These are phyloP conservation scores for Forbesichthys papilliferus DNA, from an alignment of 2,113 vertebrate genomes.

Conservation along the genomic window DNA sequence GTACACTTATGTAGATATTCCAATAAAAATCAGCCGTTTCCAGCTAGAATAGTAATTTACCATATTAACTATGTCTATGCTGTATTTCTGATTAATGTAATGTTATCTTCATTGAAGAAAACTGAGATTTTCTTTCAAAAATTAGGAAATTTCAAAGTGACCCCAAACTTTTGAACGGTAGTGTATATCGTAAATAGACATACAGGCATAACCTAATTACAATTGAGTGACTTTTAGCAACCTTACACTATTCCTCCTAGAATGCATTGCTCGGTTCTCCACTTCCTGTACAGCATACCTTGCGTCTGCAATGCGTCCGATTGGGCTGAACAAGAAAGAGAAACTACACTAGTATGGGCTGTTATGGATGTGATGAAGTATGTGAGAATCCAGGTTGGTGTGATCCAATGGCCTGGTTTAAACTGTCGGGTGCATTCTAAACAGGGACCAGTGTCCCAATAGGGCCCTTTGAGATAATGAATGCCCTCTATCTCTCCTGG, in stretches of 20 bases:
- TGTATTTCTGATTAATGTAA: no score
- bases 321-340: slow-evolving; percentile 12
- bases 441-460: slow-evolving; percentile 58
- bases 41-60: no score
- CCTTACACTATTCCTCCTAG: neutral
- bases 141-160: no score
- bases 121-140: no score
- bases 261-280: slow-evolving; percentile 2
- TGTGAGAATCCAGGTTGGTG: slow-evolving; percentile 20
- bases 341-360: slow-evolving; percentile 9
- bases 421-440: slow-evolving; percentile 64
- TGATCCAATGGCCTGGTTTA: slow-evolving; percentile 53
- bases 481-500: slow-evolving; percentile 67
- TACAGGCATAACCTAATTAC: no score
- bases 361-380: slow-evolving; percentile 21
- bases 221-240: neutral
- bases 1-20: no score
- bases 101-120: no score
- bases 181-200: neutral
- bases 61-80: no score
- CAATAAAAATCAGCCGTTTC: no score
- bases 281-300: neutral
- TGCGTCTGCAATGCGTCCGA: slow-evolving; percentile 32
- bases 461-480: slow-evolving; percentile 61
- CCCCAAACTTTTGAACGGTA: no score